Evolutionary conservation across 92 coral and sea anemone genomes (phyloP), one percentile per base, ranked within the genome.

Genomic region (Epizoanthus fatuus): DNA sequence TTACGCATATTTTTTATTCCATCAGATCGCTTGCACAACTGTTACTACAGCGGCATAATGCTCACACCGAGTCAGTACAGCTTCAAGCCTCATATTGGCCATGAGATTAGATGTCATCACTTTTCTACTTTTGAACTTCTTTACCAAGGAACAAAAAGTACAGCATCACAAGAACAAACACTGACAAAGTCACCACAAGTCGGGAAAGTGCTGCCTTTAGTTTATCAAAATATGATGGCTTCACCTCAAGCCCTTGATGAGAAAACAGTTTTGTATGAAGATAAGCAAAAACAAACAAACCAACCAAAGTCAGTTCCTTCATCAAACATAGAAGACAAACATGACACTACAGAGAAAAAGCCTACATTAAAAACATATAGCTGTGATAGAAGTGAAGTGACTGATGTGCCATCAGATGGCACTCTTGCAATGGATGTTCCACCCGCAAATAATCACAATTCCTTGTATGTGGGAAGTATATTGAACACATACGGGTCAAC

Each of bases 61-160:
- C 83, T 89, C 4, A 56, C 90, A 2, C 63, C 89, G 5, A 81
- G 78, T 2, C 84, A 85, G 49, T 94, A 94, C 81, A 17, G 74
- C 51, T 69, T 62, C 71, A 86, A 70, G 19, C 98, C 98, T 22
- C 80, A 77, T 64, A 84, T 93, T 15, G 93, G 86, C 70, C 87
- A 91, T 52, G 91, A 88, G 11, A 58, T 93, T 1, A 72, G 69
- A 35, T 47, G 92, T 25, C 94, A 81, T 62, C 94, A 87, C 56
- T 89, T 87, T 65, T 91, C 94, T 20, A 63, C 84, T 5, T 63
- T 79, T 32, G 94, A 93, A 68, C 97, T 91, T 56, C 81, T 93
- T 3, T 89, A 59, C 81, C 72, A 37, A n/a, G 97, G 97, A 63
- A 93, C 96, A 10, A 79, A 72, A 53, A 57, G 72, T 52, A 29